Evolutionary conservation across 2,888 invertebrate species (phyloP).

Genomic region (Pollenia angustigena): DNA sequence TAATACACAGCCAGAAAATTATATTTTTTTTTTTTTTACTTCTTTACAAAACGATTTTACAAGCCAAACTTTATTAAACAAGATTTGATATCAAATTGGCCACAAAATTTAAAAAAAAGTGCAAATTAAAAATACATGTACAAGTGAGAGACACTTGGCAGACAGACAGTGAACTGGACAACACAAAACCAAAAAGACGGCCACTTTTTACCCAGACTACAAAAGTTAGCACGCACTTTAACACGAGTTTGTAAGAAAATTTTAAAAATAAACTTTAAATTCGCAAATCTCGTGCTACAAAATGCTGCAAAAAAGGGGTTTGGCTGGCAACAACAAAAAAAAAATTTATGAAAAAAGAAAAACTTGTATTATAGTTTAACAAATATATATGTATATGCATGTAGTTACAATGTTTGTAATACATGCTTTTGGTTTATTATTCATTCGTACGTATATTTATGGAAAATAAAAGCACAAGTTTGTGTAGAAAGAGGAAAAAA

Average conservation of each 20-base stretch:
- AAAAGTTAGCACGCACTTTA: conserved; percentile 58
- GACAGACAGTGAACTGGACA: conserved; percentile 34
- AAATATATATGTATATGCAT: conserved; percentile 35
- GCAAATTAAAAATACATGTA: not conserved
- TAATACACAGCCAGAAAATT: conserved; percentile 29
- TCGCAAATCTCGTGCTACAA: conserved; percentile 69
- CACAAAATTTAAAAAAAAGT: conserved; percentile 47
- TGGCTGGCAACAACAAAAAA: conserved; percentile 10
- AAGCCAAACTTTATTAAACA: conserved; percentile 55
- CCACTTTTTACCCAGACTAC: conserved; percentile 21
- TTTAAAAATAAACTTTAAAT: conserved; percentile 67
- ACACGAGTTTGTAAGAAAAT: conserved; percentile 64
- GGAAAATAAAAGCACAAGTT: conserved; percentile 37
- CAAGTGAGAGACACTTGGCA: conserved; percentile 41
- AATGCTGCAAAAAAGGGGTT: conserved; percentile 59
- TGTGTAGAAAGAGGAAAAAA: conserved; percentile 36
- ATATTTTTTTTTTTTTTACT: conserved; percentile 23
- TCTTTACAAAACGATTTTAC: conserved; percentile 57
- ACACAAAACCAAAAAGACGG: conserved; percentile 15
- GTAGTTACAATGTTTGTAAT: conserved; percentile 10
- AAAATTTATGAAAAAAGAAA: conserved; percentile 24
- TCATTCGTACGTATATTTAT: not conserved
- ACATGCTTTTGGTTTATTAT: not conserved
- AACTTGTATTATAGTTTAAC: conserved; percentile 57
- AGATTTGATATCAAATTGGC: conserved; percentile 67